These are phyloP conservation scores for Oreochromis spilurus DNA, from an alignment of 2,113 vertebrate genomes.

Conservation along the genomic window DNA sequence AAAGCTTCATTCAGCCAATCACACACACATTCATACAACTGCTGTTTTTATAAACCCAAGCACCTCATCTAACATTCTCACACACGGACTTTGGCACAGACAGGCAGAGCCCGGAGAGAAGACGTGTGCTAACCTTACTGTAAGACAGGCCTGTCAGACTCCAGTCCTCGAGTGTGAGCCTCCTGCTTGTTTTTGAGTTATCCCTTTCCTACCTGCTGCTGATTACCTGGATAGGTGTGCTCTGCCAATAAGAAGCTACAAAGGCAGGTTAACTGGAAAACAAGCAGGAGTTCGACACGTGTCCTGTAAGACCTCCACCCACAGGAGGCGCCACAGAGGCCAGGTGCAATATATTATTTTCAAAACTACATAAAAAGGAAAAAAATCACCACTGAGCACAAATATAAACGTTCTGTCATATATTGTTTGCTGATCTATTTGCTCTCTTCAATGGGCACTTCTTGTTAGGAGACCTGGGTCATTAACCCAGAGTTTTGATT, in stretches of 20 bases:
- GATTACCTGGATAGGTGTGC: not conserved
- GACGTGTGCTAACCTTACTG: not conserved
- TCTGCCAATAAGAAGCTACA: not conserved
- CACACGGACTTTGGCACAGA: not conserved
- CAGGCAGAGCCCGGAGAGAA: not conserved
- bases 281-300: not conserved
- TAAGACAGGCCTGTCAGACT: rapidly evolving
- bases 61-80: not conserved
- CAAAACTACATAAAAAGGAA: not conserved
- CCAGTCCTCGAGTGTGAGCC: not conserved
- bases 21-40: not conserved
- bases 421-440: not conserved
- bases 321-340: not conserved
- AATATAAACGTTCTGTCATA: not conserved
- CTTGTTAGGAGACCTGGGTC: not conserved
- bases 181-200: not conserved
- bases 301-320: not conserved
- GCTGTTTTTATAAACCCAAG: not conserved
- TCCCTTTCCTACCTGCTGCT: not conserved
- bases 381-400: not conserved
- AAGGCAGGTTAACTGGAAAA: not conserved
- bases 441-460: rapidly evolving
- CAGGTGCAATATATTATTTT: not conserved
- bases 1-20: not conserved
- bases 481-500: not conserved